phyloP scores from a whole-genome alignment of 2,113 vertebrate species.

The Daphoenositta chrysoptera region DNA sequence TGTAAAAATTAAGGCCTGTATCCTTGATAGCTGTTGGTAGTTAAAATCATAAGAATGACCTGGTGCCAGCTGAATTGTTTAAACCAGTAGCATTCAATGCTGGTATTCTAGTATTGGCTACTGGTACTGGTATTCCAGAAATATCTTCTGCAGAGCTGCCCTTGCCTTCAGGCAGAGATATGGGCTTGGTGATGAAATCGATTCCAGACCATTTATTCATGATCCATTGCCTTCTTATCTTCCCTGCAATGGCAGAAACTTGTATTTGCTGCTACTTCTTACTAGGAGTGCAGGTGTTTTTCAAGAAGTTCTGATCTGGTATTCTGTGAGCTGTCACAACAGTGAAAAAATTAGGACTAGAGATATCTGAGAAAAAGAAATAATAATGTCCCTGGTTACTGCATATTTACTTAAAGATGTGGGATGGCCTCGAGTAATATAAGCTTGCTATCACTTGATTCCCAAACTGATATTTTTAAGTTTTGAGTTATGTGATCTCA shows the following conservation, averaged over 20 bases:
- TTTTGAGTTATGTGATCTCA: background rate
- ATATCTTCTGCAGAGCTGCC: background rate
- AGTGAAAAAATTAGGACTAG: background rate
- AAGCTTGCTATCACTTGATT: background rate
- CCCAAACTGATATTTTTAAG: background rate
- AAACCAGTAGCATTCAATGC: background rate
- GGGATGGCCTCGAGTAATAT: background rate
- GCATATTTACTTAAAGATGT: background rate
- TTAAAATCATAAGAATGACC: background rate
- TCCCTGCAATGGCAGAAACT: background rate
- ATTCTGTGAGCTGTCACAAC: background rate
- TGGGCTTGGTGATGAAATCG: background rate
- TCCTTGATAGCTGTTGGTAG: background rate
- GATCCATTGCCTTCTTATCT: background rate
- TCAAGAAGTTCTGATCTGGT: background rate
- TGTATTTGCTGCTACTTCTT: background rate
- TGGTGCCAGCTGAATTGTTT: background rate
- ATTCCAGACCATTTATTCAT: background rate
- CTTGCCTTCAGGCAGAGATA: background rate
- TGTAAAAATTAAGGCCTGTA: background rate
- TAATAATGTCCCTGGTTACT: background rate
- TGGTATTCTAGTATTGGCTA: background rate
- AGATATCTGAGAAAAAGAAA: background rate
- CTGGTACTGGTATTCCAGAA: background rate
- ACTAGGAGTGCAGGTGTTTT: background rate